phyloP scores from a whole-genome alignment of 2,797 vertebrate genomes.

The Myotis pilosus region DNA sequence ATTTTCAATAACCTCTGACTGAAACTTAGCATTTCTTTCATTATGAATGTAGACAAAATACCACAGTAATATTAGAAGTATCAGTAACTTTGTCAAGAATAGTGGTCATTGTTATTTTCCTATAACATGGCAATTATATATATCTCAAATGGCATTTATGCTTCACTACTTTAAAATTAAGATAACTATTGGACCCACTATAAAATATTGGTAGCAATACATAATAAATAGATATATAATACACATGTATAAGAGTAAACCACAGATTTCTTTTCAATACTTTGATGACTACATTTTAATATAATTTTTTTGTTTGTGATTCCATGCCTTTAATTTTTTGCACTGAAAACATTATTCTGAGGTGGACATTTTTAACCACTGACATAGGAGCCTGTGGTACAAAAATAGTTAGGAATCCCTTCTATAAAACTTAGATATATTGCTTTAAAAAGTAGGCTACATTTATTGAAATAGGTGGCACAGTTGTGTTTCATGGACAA shows the following conservation, averaged over 20 bases:
- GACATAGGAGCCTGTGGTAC: neutral
- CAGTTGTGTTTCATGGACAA: neutral
- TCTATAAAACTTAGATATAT: neutral
- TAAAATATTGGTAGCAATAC: neutral
- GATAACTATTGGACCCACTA: neutral
- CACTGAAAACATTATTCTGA: neutral
- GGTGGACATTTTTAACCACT: neutral
- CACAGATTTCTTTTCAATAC: neutral
- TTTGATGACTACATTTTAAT: neutral
- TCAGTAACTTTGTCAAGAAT: neutral
- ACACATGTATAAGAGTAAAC: neutral
- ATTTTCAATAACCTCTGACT: neutral
- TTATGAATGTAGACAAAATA: neutral
- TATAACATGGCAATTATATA: neutral
- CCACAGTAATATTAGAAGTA: neutral
- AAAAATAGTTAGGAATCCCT: neutral
- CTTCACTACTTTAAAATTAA: slow-evolving; percentile 27
- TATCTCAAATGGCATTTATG: neutral
- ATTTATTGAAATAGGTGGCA: neutral
- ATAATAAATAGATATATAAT: neutral
- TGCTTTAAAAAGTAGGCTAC: neutral
- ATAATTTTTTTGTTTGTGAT: neutral
- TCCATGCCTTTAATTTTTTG: neutral
- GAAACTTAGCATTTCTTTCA: slow-evolving; percentile 6
- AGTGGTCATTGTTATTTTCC: neutral